Base-by-base conservation (phyloP, 2,797 vertebrate genomes). In the Cichlasoma orientale region DNA sequence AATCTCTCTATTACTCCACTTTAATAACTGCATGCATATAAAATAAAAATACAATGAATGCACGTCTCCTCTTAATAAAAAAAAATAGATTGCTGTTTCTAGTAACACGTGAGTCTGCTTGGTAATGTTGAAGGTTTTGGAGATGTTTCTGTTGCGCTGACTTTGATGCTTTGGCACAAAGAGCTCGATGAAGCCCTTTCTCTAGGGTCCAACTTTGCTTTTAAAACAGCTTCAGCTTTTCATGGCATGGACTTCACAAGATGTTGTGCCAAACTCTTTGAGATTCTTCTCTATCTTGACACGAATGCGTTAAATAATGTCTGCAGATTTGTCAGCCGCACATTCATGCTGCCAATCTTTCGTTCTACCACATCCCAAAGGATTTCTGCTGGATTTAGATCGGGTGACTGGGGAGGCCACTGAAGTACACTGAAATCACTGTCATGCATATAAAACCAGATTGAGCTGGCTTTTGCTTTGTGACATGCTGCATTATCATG, bases 301-400 rank as follows among this genome's bases (percentile, higher is more conserved):
- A n/a, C 31, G 25, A 52, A 68, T 68, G 44, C 18, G 52, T 68
- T 68, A 68, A 68, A 68, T 68, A 68, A 68, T 52, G 50, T 29
- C 44, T 68, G 63, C 63, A 68, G 63, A 68, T 50, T 68, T 50
- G 63, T 47, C 69, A 71, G 70, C 53, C n/a, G 70, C 33, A 13
- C 53, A 41, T 41, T 72, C 70, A 41, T 56, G 53, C 53, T 72
- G 53, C 52, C 53, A 72, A 72, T 56, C 70, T 72, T 36, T 18
- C 13, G 3, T 55, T 72, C 7, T 31, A 0, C 11, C 53, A 8
- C 53, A 41, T 72, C 53, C 70, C 53, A 41, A 41, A 41, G 53
- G 70, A 38, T 38, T 55, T 19, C 0, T 2, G 25, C 53, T 41
- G 53, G 53, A 56, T 72, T 38, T 25, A 56, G 70, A 56, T 56